A percentile compares a stretch with the other conserved stretches of the same genome.
These are phyloP conservation scores for Tiliacea citrago DNA, from an alignment of 2,888 invertebrate genomes.

Conservation along the genomic window DNA sequence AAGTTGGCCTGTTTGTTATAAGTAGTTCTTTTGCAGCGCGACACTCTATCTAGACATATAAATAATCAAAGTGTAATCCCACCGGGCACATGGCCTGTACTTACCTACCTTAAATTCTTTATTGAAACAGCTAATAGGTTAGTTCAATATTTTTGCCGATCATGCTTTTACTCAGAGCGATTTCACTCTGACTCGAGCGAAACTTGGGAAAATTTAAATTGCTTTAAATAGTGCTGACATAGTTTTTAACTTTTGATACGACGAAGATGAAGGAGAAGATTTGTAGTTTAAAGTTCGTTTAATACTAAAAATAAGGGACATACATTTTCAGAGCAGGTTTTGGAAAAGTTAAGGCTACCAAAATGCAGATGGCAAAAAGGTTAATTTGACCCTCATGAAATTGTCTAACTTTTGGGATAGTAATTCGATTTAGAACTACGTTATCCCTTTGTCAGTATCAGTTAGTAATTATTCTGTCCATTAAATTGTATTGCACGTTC, in stretches of 20 bases:
- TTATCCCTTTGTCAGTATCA: conserved; percentile 5
- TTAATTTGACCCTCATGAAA: conserved; percentile 15
- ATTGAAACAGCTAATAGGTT: background rate
- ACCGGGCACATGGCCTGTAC: background rate
- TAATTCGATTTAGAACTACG: conserved; percentile 34
- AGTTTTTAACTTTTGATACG: no score
- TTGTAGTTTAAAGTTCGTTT: conserved; percentile 5
- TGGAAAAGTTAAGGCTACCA: conserved; percentile 8
- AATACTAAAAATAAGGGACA: conserved; percentile 10
- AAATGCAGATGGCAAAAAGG: conserved; percentile 25
- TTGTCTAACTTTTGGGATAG: conserved; percentile 37
- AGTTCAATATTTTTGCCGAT: background rate
- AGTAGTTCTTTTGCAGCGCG: no score
- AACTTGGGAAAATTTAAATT: conserved; percentile 16
- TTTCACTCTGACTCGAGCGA: background rate
- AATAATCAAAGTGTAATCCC: background rate
- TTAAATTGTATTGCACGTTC: background rate
- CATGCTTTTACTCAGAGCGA: background rate
- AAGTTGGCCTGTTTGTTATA: no score
- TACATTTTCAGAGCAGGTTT: conserved; percentile 8
- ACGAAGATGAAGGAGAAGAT: background rate
- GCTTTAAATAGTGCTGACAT: conserved; percentile 12
- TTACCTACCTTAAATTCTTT: background rate
- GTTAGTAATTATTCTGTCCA: conserved; percentile 1
- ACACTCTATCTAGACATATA: no score